Base-by-base conservation (phyloP, 2,113 vertebrate genomes). In the Myrmophylax atrothorax region DNA sequence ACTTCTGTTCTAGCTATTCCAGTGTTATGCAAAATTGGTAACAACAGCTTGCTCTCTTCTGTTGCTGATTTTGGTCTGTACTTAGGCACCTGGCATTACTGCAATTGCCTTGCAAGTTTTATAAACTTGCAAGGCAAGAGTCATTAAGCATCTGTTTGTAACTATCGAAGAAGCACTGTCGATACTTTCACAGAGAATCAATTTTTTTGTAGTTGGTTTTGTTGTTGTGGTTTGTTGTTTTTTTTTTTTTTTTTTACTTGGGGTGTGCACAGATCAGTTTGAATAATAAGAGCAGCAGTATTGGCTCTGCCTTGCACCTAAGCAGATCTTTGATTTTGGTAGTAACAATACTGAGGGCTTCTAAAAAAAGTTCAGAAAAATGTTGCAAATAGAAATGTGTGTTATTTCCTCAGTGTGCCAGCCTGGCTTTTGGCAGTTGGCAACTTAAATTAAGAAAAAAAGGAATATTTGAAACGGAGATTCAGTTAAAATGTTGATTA, bases 91-190 rank as follows among this genome's bases (percentile, higher is more conserved):
- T 93, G 73, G 53, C 58, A 59, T 87, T 81, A 55, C 58, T 78
- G 66, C 78, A 81, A 14, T 94, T 93, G 78, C 78, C 85, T 82
- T 76, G n/a, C 56, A 75, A 89, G 75, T 96, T 95, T 89, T 87
- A 81, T 69, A 85, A 87, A 93, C 63, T 90, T 77, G 42, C 35
- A 52, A 83, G 62, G 33, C 70, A 87, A 47, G 55, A 88, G 23
- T 79, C 67, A 42, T 96, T 95, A 94, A 95, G 75, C 91, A 83
- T 89, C 89, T 96, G 88, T 87, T 95, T 78, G 64, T 80, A 90
- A 93, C 80, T 91, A 7, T 20, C 60, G 60, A 81, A 66, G 67
- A 83, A 91, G 77, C 0, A 0, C 22, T 75, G 24, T 38, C 0
- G 1, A n/a, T 89, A 53, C 37, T 64, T 78, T 60, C 44, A 72